phyloP scores from a whole-genome alignment of 2,797 vertebrate species.

The Sciaenops ocellatus region DNA sequence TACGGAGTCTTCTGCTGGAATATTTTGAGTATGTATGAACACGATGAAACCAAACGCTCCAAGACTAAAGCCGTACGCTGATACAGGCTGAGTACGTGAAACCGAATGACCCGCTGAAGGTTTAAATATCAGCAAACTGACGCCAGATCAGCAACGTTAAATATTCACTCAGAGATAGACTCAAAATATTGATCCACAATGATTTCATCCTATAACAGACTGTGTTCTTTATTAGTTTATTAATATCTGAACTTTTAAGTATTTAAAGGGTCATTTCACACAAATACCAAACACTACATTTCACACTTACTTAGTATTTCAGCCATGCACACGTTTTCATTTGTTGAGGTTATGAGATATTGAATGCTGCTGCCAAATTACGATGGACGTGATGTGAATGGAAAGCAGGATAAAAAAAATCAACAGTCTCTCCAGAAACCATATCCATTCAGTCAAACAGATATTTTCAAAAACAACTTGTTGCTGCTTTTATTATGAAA shows the following conservation, averaged over 20 bases:
- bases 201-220: not conserved
- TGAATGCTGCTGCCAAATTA: not conserved
- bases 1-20: constrained; percentile 36
- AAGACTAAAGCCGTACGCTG: constrained; percentile 3
- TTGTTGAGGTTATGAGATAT: not conserved
- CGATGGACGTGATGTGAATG: not conserved
- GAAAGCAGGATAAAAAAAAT: not conserved
- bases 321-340: not conserved
- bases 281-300: not conserved
- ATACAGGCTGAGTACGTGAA: not conserved
- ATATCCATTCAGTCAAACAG: not conserved
- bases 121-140: constrained; percentile 18
- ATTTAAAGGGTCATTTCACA: not conserved
- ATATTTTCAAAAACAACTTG: not conserved
- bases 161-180: not conserved
- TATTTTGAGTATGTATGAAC: constrained; percentile 22
- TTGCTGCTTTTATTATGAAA: not conserved
- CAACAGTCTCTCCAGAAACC: not conserved
- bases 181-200: not conserved
- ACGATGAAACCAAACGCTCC: not conserved
- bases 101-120: not conserved
- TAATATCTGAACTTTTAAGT: not conserved
- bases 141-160: not conserved
- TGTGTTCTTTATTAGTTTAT: not conserved
- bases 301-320: no score